Evolutionary conservation across 2,113 vertebrate genomes (phyloP).

Genomic region (Peucedramus taeniatus): DNA sequence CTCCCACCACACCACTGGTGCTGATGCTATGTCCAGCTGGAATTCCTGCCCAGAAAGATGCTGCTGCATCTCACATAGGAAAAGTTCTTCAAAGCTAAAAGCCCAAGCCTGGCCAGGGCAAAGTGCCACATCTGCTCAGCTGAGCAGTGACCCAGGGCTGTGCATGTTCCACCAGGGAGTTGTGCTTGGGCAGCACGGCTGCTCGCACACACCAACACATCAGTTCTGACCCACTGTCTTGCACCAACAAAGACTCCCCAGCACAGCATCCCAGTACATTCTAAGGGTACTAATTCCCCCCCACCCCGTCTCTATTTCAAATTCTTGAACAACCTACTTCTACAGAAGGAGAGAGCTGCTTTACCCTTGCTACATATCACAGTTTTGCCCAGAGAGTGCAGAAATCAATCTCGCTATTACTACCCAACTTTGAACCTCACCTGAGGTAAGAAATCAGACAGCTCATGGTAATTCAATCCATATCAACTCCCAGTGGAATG

Average conservation of each 20-base stretch:
- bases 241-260: background rate
- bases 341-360: background rate
- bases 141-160: background rate
- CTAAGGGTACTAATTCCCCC: fast-evolving
- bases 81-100: background rate
- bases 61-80: background rate
- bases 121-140: fast-evolving
- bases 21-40: background rate
- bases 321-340: background rate
- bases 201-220: background rate
- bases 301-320: background rate
- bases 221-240: background rate
- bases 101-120: too few relatives aligned
- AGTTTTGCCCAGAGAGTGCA: background rate
- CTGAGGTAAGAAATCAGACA: background rate
- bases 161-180: background rate
- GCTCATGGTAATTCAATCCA: background rate
- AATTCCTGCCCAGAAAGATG: background rate
- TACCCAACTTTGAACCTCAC: background rate
- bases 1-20: background rate
- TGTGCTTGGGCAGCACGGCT: background rate
- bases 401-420: background rate
- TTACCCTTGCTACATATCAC: background rate
- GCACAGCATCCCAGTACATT: background rate
- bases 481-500: background rate